Percentiles rank a stretch among this genome's conserved stretches.
phyloP scores from a whole-genome alignment of 2,888 invertebrate genomes.

The Hemithea aestivaria region DNA sequence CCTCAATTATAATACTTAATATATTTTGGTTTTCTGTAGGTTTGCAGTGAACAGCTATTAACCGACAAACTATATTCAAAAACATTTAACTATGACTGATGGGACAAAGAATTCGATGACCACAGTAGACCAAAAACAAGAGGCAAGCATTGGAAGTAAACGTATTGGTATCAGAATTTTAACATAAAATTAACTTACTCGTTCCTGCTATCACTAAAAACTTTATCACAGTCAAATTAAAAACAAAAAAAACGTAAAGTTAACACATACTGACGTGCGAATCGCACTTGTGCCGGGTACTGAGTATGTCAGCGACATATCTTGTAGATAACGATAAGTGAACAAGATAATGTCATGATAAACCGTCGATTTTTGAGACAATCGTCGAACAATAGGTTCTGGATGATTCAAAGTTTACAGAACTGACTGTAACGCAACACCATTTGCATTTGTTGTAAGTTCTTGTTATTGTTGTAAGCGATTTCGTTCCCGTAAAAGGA shows the following conservation, averaged over 20 bases:
- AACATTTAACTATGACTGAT: too few relatives aligned
- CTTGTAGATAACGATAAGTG: constrained; percentile 17
- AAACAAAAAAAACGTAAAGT: constrained; percentile 5
- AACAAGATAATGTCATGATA: constrained; percentile 8
- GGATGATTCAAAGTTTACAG: constrained; percentile 2
- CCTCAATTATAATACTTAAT: too few relatives aligned
- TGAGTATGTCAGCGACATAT: constrained; percentile 15
- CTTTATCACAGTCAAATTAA: constrained; percentile 13
- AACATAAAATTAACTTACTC: constrained; percentile 6
- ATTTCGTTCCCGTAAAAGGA: too few relatives aligned
- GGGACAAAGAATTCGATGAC: too few relatives aligned
- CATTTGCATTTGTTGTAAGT: too few relatives aligned
- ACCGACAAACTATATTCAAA: too few relatives aligned
- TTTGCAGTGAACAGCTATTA: too few relatives aligned
- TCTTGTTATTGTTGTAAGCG: too few relatives aligned
- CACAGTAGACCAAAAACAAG: too few relatives aligned
- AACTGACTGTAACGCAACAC: not conserved
- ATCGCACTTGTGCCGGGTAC: constrained; percentile 7
- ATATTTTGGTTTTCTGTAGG: too few relatives aligned
- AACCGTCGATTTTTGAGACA: constrained; percentile 12
- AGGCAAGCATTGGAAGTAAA: too few relatives aligned
- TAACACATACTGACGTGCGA: constrained; percentile 8
- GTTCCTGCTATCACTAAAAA: constrained; percentile 3
- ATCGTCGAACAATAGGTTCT: constrained; percentile 3
- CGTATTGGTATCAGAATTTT: too few relatives aligned